phyloP scores from a whole-genome alignment of 2,113 vertebrate species.

The Pionites leucogaster region DNA sequence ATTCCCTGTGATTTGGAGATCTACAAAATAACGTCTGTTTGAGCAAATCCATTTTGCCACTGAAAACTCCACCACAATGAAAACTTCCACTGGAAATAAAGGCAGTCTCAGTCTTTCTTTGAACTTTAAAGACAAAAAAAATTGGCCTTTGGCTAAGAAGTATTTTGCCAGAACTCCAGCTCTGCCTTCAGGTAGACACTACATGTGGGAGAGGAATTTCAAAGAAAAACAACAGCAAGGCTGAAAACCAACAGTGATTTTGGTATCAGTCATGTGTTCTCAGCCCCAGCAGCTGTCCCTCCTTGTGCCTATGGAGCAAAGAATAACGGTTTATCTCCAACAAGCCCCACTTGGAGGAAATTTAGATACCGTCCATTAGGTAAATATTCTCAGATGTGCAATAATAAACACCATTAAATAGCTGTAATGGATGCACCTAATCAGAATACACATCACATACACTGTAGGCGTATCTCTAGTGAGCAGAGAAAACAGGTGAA shows the following conservation, averaged over 20 bases:
- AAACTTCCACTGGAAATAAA: neutral
- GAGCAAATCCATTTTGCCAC: neutral
- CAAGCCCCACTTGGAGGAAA: neutral
- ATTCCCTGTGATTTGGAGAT: neutral
- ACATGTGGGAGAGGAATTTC: neutral
- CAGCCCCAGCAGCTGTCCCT: neutral
- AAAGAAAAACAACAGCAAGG: neutral
- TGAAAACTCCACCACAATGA: neutral
- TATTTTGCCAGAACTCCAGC: neutral
- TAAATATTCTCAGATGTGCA: conserved; percentile 15
- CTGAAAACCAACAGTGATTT: fast-evolving
- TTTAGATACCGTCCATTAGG: neutral
- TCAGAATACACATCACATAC: neutral
- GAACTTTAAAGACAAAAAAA: neutral
- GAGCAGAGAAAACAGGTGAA: neutral
- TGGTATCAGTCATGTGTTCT: neutral
- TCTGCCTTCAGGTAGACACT: neutral
- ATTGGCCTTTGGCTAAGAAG: neutral
- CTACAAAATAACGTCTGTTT: neutral
- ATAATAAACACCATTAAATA: neutral
- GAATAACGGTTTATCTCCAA: neutral
- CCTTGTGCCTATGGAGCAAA: neutral
- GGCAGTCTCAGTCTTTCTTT: neutral
- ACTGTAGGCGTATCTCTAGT: neutral
- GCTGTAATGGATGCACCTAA: neutral